phyloP scores from a whole-genome alignment of 1,140 invertebrate genomes.

The Orchestia grillus region DNA sequence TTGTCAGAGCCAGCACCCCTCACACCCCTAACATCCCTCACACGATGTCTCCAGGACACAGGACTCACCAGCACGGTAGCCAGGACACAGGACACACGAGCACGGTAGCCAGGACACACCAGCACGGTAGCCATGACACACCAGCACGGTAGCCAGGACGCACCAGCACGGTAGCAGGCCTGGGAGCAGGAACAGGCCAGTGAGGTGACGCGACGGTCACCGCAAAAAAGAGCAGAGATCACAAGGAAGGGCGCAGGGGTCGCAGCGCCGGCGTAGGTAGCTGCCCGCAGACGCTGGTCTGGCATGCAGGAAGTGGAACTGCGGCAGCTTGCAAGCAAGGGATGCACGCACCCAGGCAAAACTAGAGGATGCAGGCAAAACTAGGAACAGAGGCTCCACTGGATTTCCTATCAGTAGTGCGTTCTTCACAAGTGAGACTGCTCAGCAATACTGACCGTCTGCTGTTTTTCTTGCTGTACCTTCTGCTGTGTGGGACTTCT shows the following conservation, averaged over 20 bases:
- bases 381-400: neutral
- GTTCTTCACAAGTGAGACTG: neutral
- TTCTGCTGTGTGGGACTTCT: neutral
- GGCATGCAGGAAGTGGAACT: neutral
- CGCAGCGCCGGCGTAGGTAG: too few species aligned
- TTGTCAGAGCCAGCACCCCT: too few species aligned
- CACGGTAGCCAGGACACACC: too few species aligned
- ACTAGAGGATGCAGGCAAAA: neutral
- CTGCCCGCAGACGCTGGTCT: neutral
- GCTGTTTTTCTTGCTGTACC: neutral
- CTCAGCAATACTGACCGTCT: neutral
- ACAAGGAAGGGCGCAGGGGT: neutral
- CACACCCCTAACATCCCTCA: too few species aligned
- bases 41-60: too few species aligned
- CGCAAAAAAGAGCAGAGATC: neutral
- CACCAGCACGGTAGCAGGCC: too few species aligned
- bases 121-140: too few species aligned
- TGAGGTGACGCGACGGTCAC: neutral
- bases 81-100: too few species aligned
- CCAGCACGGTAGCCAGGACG: too few species aligned
- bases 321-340: neutral
- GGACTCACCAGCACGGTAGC: too few species aligned
- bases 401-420: neutral
- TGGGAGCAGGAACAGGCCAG: too few species aligned
- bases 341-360: neutral